Evolutionary conservation across 1,140 invertebrate species (phyloP).

Genomic region (Lutraria rhynchaena): DNA sequence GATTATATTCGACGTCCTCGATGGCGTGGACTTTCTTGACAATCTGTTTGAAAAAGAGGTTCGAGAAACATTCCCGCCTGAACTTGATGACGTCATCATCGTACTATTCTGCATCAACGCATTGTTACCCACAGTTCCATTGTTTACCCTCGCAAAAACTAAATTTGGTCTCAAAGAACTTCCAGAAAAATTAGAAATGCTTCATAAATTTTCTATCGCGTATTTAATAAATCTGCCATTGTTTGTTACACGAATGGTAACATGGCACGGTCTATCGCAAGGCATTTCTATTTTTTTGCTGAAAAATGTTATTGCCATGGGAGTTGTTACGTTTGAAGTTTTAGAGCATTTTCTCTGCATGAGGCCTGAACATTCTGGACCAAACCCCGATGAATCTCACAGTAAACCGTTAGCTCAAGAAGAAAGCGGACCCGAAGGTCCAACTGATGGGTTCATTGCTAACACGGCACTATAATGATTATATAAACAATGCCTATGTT

Average conservation of each 20-base stretch:
- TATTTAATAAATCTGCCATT: slow-evolving; percentile 84
- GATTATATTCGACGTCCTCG: slow-evolving; percentile 84
- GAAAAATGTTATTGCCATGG: slow-evolving; percentile 85
- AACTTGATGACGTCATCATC: slow-evolving; percentile 83
- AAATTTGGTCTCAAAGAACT: slow-evolving; percentile 72
- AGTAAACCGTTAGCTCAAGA: no score
- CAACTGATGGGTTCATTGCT: no score
- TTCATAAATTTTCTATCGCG: slow-evolving; percentile 83
- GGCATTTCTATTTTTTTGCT: slow-evolving; percentile 85
- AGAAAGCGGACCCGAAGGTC: no score
- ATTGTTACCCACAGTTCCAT: slow-evolving; percentile 84
- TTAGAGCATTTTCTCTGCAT: no score
- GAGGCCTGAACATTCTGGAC: no score
- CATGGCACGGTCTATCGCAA: slow-evolving; percentile 82
- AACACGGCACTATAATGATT: no score
- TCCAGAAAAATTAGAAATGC: slow-evolving; percentile 73
- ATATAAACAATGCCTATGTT: no score
- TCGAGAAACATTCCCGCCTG: slow-evolving; percentile 75
- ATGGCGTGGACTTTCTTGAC: slow-evolving; percentile 83
- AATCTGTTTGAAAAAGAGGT: slow-evolving; percentile 79
- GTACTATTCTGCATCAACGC: slow-evolving; percentile 84
- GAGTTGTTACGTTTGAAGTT: slow-evolving; percentile 65
- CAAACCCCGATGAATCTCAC: no score
- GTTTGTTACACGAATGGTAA: slow-evolving; percentile 84
- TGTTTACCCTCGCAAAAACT: slow-evolving; percentile 84